These are phyloP conservation scores for Caenorhabditis remanei DNA, from an alignment of 1,140 invertebrate species.

Conservation along the genomic window DNA sequence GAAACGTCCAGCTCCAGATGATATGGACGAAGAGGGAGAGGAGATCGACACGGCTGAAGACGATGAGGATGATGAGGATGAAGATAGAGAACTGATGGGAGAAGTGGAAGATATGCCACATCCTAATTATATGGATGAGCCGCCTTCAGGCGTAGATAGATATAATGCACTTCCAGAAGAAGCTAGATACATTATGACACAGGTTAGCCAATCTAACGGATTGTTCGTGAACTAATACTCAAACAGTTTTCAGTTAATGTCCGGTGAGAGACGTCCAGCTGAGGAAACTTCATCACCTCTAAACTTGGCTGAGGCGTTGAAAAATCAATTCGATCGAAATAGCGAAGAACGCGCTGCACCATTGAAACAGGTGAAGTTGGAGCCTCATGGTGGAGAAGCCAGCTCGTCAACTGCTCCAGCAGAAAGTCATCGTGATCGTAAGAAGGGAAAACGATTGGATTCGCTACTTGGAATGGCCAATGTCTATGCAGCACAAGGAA, in stretches of 20 bases:
- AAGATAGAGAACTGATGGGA: constrained; percentile 42
- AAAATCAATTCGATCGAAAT: background rate
- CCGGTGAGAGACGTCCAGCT: background rate
- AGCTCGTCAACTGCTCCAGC: background rate
- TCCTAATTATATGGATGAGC: background rate
- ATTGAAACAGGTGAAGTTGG: constrained; percentile 15
- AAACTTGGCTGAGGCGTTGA: background rate
- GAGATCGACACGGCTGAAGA: constrained; percentile 24
- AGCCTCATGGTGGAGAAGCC: background rate
- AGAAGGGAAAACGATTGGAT: constrained; percentile 66
- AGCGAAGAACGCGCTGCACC: background rate
- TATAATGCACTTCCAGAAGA: constrained; percentile 35
- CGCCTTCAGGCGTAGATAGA: background rate
- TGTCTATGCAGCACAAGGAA: constrained; percentile 68
- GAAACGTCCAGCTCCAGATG: background rate
- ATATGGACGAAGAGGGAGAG: background rate
- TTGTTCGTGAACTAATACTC: background rate
- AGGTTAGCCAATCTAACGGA: background rate
- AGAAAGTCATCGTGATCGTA: background rate
- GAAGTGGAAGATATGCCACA: constrained; percentile 22
- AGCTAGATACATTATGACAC: constrained; percentile 34
- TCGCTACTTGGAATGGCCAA: constrained; percentile 75
- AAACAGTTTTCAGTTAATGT: constrained; percentile 6
- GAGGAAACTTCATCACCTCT: background rate
- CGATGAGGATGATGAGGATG: constrained; percentile 49